phyloP scores from a whole-genome alignment of 2,888 invertebrate species.

The Microdon myrmicae region DNA sequence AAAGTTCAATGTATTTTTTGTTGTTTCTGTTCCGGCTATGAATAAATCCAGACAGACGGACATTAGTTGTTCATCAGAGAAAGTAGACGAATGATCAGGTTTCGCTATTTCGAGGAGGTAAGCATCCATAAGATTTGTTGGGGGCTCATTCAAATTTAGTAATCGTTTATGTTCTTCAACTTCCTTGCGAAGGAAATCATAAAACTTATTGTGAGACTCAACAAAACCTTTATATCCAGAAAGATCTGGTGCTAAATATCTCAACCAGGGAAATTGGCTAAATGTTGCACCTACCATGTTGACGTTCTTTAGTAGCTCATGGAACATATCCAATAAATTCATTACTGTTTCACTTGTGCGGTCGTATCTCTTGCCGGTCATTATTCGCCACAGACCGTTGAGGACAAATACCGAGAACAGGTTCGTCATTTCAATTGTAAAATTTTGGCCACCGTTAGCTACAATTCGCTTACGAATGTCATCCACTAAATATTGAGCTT shows the following conservation, averaged over 20 bases:
- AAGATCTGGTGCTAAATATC: conserved; percentile 76
- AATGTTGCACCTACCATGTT: conserved; percentile 86
- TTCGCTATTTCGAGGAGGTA: conserved; percentile 77
- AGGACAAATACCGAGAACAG: conserved; percentile 81
- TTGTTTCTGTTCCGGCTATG: conserved; percentile 88
- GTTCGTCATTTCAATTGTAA: conserved; percentile 75
- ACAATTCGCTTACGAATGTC: conserved; percentile 65
- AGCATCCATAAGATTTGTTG: conserved; percentile 84
- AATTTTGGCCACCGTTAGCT: conserved; percentile 66
- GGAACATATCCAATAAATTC: conserved; percentile 75
- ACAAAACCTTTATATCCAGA: conserved; percentile 83
- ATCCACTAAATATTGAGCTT: conserved; percentile 74
- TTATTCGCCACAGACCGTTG: conserved; percentile 85
- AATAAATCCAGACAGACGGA: conserved; percentile 88
- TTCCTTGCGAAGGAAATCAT: conserved; percentile 78
- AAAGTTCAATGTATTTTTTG: conserved; percentile 81
- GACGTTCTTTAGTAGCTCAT: conserved; percentile 77
- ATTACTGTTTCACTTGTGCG: conserved; percentile 77
- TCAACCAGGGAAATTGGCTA: conserved; percentile 81
- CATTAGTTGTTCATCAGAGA: conserved; percentile 79
- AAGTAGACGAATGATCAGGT: conserved; percentile 70
- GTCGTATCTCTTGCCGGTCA: conserved; percentile 80
- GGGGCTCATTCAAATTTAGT: conserved; percentile 70
- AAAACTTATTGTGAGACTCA: conserved; percentile 76
- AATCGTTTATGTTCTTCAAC: conserved; percentile 76